Percentiles rank a stretch among this genome's conserved stretches.
phyloP scores from a whole-genome alignment of 2,113 vertebrate genomes.

The Salvelinus namaycush region DNA sequence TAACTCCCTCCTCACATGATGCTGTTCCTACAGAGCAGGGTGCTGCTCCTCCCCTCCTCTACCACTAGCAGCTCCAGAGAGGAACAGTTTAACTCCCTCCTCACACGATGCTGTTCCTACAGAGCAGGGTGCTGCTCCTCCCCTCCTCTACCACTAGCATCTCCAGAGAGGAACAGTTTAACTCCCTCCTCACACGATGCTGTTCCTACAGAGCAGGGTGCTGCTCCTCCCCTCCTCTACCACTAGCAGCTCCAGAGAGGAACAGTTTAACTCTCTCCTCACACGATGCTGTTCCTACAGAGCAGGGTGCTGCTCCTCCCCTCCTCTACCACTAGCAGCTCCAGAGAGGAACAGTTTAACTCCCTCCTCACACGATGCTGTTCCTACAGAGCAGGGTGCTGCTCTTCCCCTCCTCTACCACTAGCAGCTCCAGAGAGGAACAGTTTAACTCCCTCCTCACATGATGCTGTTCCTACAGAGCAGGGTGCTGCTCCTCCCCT shows the following conservation, averaged over 20 bases:
- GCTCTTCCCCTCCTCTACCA: slow-evolving; percentile 28
- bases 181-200: too few species aligned
- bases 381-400: too few species aligned
- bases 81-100: slow-evolving; percentile 35
- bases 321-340: background rate
- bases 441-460: slow-evolving; percentile 32
- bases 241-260: slow-evolving; percentile 52
- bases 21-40: too few species aligned
- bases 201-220: too few species aligned
- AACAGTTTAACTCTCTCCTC: slow-evolving; percentile 37
- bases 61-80: slow-evolving; percentile 52
- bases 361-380: too few species aligned
- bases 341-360: too few species aligned
- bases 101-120: slow-evolving; percentile 30
- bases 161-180: too few species aligned
- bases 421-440: slow-evolving; percentile 55
- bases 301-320: slow-evolving; percentile 20
- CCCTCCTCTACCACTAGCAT: too few species aligned
- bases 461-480: slow-evolving; percentile 23
- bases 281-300: slow-evolving; percentile 25
- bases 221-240: slow-evolving; percentile 23
- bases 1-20: too few species aligned
- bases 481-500: slow-evolving; percentile 15
- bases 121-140: slow-evolving; percentile 20
- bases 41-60: slow-evolving; percentile 21